Evolutionary conservation across 2,113 vertebrate species (phyloP), one percentile per base, ranked within the genome.

Genomic region (Meriones unguiculatus): DNA sequence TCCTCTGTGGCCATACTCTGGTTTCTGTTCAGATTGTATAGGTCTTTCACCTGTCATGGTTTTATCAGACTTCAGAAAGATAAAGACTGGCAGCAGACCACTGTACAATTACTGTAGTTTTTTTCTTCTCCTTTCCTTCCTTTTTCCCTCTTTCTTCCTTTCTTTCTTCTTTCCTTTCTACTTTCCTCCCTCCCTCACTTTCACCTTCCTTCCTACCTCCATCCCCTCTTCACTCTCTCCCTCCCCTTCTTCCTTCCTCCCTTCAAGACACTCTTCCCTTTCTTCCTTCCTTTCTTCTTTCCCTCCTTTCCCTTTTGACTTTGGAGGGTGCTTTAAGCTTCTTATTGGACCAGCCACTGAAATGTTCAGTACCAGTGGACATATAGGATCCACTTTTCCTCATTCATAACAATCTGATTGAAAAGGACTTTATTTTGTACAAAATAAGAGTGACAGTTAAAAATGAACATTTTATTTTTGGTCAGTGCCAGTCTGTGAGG

Each of bases 71-170:
- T 65, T 64, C 82, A 20, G 41, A 32, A 67, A 50, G 38, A 32
- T 50, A 32, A 64, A 28, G 81, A 41, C 7, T 20, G 17, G 62
- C 15, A 65, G 38, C 15, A 67, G 38, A 86, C 17, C 82, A 50
- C 25, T 0, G 1, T 50, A 41, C 7, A 46, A 9, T 50, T 25
- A 32, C 24, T 0, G 14, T n/a, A 35, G 1, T n/a, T 70, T 70
- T 35, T 32, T 11, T 80, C 18, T 32, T 20, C 30, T 52, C 1
- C 32, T 54, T 54, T 28, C 7, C 4, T 41, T 12, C 30, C 8
- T 13, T 35, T 35, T 14, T 57, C 13, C 14, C 54, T 12, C 13
- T 7, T 38, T 18, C 20, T 76, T 25, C 6, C 69, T 11, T 70
- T 7, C 46, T 15, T 28, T 76, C 46, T 46, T 46, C 46, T 46